Base-by-base conservation (phyloP, 2,113 vertebrate genomes). In the Desmodus rotundus region DNA sequence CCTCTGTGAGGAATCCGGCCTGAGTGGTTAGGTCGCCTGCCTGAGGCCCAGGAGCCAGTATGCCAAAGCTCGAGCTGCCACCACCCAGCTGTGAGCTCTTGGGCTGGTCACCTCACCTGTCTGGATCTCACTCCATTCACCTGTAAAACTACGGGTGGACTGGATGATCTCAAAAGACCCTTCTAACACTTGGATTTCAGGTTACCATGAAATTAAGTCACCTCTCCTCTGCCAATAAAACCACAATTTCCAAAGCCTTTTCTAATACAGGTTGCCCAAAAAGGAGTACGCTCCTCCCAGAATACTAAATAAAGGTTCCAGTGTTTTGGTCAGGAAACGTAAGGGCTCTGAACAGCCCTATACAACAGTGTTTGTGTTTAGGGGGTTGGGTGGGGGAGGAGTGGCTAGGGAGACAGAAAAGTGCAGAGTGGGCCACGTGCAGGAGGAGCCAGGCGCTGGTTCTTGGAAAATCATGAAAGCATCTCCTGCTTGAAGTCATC, bases 381-480 rank as follows among this genome's bases (percentile, higher is more conserved):
- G 72, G 45, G 67, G 10, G 22, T 1, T 13, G 7, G 4, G 8
- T 0, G 19, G 58, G n/a, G 5, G 17, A 17, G 0, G 0, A 8
- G 16, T 5, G 6, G 33, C 38, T 22, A 50, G 28, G 45, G 74
- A 52, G 43, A 36, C 11, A n/a, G 41, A 54, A 74, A 22, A 61
- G 70, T 22, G 4, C 33, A 28, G n/a, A 74, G 33, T 1, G 7
- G 67, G 68, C n/a, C 41, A 24, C 3, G 0, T 13, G 38, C 65
- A 28, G 22, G 17, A 81, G 54, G n/a, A 81, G 87, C 0, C 1
- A 87, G 80, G 72, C 47, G 6, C 88, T 78, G 56, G 45, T 77
- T 93, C 63, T 93, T 96, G 94, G 80, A 91, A 95, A 94, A 72
- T 70, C 86, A 73, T 33, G 73, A 76, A 96, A 91, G 88, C 45